A percentile compares a stretch with the other conserved stretches of the same genome.
Conservation (phyloP, 1,140 invertebrate species). For the Chlorops oryzae region DNA sequence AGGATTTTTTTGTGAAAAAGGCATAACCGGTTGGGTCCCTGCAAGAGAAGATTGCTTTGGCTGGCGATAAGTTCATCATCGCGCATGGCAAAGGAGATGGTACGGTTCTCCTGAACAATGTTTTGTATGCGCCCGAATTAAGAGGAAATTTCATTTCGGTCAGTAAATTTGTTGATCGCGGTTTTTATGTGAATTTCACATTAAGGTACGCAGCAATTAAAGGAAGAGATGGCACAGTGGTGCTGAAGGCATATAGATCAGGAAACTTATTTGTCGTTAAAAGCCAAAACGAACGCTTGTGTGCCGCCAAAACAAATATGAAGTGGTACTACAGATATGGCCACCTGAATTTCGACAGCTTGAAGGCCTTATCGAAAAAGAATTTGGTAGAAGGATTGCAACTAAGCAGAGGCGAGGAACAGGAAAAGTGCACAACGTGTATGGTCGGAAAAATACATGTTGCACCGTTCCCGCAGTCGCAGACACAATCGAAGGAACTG, state of each 20-base stretch:
- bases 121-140: slow-evolving; percentile 26
- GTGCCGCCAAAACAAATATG: slow-evolving; percentile 1
- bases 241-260: background rate
- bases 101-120: slow-evolving; percentile 17
- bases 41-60: slow-evolving; percentile 13
- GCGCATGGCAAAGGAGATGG: slow-evolving; percentile 11
- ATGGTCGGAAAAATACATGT: slow-evolving; percentile 25
- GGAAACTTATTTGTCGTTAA: background rate
- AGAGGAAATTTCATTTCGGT: slow-evolving; percentile 26
- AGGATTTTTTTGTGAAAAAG: too few species aligned
- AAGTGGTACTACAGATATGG: slow-evolving; percentile 28
- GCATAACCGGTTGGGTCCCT: too few species aligned
- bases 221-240: background rate
- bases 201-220: background rate
- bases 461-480: slow-evolving; percentile 17
- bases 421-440: slow-evolving; percentile 18
- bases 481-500: slow-evolving; percentile 20
- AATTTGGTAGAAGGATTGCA: slow-evolving; percentile 4
- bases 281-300: background rate
- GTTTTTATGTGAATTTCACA: slow-evolving; percentile 1
- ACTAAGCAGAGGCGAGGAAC: slow-evolving; percentile 16
- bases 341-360: slow-evolving; percentile 27
- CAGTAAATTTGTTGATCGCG: slow-evolving; percentile 20
- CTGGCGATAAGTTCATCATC: slow-evolving; percentile 14
- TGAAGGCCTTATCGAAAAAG: slow-evolving; percentile 22